phyloP scores from a whole-genome alignment of 2,888 invertebrate species.

The Seira musarum region DNA sequence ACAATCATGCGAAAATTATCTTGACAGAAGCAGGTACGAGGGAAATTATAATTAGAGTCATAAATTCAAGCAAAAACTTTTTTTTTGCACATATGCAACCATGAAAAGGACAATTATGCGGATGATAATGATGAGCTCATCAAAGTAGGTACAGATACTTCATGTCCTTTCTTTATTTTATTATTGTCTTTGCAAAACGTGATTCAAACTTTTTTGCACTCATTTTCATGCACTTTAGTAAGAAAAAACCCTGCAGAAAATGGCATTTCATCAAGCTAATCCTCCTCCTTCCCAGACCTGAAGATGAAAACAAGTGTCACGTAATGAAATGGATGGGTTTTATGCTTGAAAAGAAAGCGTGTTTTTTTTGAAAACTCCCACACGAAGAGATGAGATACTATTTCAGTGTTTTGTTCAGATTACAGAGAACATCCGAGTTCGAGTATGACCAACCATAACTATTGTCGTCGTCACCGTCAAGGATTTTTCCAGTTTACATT shows the following conservation, averaged over 20 bases:
- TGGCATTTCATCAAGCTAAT: slow-evolving; percentile 4
- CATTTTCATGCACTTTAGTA: slow-evolving; percentile 1
- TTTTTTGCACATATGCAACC: slow-evolving; percentile 10
- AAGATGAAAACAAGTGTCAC: slow-evolving; percentile 8
- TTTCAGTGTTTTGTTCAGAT: not conserved
- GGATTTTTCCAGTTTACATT: slow-evolving; percentile 18
- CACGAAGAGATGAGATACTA: not conserved
- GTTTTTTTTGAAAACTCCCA: slow-evolving; percentile 4
- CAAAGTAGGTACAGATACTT: slow-evolving; percentile 10
- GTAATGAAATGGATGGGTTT: slow-evolving; percentile 12
- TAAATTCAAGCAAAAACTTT: slow-evolving; percentile 35
- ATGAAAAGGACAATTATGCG: not conserved
- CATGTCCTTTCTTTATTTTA: slow-evolving; percentile 6
- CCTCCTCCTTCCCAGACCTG: not conserved
- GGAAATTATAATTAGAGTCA: slow-evolving; percentile 37
- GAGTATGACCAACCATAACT: slow-evolving; percentile 2
- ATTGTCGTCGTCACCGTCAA: slow-evolving; percentile 31
- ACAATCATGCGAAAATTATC: slow-evolving; percentile 22
- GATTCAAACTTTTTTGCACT: not conserved
- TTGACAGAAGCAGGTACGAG: slow-evolving; percentile 1
- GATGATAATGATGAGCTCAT: slow-evolving; percentile 8
- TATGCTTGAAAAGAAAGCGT: slow-evolving; percentile 16
- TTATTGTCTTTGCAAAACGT: slow-evolving; percentile 11
- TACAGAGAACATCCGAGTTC: not conserved
- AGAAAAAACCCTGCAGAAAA: not conserved